Percentiles rank a stretch among this genome's conserved stretches.
Evolutionary conservation across 2,888 invertebrate species (phyloP).

Genomic region (Phengaris arion): DNA sequence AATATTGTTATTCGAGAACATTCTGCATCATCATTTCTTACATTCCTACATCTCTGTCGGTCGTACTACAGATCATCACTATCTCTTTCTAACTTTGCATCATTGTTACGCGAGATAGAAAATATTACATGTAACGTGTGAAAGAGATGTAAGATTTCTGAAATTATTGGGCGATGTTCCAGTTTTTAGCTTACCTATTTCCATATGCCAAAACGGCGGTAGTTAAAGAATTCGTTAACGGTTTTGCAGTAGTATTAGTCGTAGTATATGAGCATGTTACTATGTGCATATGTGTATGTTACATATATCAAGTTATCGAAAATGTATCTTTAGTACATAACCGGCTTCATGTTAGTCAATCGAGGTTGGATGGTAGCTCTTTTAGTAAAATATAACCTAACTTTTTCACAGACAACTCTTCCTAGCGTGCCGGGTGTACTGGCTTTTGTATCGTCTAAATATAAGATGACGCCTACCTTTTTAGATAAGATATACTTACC

Average conservation of each 20-base stretch:
- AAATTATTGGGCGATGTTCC: constrained; percentile 34
- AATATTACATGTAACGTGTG: neutral
- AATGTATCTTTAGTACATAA: constrained; percentile 67
- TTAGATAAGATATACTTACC: constrained; percentile 69
- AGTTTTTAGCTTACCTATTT: constrained; percentile 58
- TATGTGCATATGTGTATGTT: constrained; percentile 69
- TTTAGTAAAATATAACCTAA: constrained; percentile 64
- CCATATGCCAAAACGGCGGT: constrained; percentile 64
- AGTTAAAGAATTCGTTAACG: constrained; percentile 69
- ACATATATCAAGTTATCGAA: constrained; percentile 67
- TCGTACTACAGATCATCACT: constrained; percentile 38
- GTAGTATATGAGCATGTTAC: constrained; percentile 70
- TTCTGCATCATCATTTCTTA: neutral
- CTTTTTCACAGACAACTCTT: constrained; percentile 64
- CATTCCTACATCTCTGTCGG: constrained; percentile 41
- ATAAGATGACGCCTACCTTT: constrained; percentile 72
- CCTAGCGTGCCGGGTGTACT: constrained; percentile 55
- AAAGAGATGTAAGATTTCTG: constrained; percentile 5
- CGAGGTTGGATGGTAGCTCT: constrained; percentile 50
- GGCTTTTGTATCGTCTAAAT: constrained; percentile 64
- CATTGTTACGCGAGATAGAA: neutral
- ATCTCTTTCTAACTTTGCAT: neutral
- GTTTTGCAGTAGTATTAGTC: constrained; percentile 70
- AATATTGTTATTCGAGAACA: constrained; percentile 38
- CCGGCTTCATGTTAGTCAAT: constrained; percentile 64